These are phyloP conservation scores for Eolophus roseicapilla DNA, from an alignment of 2,113 vertebrate genomes.

Conservation along the genomic window DNA sequence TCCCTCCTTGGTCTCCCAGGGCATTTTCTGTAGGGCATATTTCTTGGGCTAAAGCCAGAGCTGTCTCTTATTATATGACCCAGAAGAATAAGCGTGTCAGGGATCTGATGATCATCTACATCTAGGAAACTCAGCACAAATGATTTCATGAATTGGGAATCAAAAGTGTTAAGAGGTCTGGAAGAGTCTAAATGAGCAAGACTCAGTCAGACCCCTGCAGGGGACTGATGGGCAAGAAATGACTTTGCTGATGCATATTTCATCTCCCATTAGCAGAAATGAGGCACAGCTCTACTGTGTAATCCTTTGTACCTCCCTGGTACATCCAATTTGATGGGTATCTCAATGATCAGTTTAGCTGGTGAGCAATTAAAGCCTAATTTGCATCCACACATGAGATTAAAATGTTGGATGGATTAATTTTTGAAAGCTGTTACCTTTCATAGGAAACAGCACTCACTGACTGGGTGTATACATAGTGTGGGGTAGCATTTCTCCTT, in stretches of 20 bases:
- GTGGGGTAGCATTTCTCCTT: neutral
- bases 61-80: neutral
- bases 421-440: neutral
- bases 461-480: neutral
- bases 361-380: conserved; percentile 6
- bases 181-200: neutral
- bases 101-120: neutral
- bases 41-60: neutral
- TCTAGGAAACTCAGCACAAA: neutral
- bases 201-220: neutral
- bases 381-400: conserved; percentile 14
- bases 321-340: neutral
- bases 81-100: neutral
- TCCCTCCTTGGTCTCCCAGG: neutral
- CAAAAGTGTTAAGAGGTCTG: neutral
- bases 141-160: neutral
- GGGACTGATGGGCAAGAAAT: neutral
- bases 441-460: neutral
- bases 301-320: conserved; percentile 1
- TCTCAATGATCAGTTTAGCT: neutral
- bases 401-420: conserved; percentile 1
- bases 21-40: neutral
- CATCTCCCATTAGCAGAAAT: neutral
- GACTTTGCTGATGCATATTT: neutral
- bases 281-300: neutral